Conservation (phyloP, 2,888 invertebrate genomes). For the Aspidiotus rigidus region DNA sequence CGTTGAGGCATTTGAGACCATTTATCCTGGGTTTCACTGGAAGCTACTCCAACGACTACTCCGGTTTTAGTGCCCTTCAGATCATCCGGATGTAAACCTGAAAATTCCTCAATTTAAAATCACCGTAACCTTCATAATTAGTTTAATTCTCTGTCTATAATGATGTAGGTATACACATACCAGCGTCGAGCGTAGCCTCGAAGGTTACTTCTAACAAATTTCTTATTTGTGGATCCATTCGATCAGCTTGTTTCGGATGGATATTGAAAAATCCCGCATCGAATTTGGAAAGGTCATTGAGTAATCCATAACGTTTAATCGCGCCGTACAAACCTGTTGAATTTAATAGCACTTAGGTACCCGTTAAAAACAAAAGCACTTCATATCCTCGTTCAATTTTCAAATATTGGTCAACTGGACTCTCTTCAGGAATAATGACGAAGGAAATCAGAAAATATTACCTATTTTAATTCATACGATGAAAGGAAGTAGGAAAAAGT, state of each 20-base stretch:
- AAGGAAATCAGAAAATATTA: too few species aligned
- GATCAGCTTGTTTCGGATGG: constrained; percentile 42
- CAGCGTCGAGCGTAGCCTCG: constrained; percentile 48
- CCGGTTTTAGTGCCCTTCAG: constrained; percentile 35
- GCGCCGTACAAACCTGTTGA: constrained; percentile 34
- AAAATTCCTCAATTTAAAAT: neutral
- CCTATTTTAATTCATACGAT: too few species aligned
- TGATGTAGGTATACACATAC: constrained; percentile 37
- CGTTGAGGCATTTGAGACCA: constrained; percentile 35
- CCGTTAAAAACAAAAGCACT: too few species aligned
- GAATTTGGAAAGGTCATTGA: constrained; percentile 39
- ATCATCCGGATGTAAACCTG: constrained; percentile 35
- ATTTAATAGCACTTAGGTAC: neutral
- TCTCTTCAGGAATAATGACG: too few species aligned
- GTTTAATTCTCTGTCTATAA: too few species aligned
- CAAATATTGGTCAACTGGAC: too few species aligned
- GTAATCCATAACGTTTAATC: constrained; percentile 34
- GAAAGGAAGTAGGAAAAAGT: too few species aligned
- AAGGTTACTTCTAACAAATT: constrained; percentile 48
- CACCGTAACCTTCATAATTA: neutral
- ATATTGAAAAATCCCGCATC: constrained; percentile 43
- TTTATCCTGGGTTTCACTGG: constrained; percentile 35
- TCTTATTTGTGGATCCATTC: constrained; percentile 46
- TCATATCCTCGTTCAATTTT: too few species aligned
- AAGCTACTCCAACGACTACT: constrained; percentile 34